These are phyloP conservation scores for Diadumene lineata DNA, from an alignment of 92 coral and sea anemone species.

Conservation along the genomic window DNA sequence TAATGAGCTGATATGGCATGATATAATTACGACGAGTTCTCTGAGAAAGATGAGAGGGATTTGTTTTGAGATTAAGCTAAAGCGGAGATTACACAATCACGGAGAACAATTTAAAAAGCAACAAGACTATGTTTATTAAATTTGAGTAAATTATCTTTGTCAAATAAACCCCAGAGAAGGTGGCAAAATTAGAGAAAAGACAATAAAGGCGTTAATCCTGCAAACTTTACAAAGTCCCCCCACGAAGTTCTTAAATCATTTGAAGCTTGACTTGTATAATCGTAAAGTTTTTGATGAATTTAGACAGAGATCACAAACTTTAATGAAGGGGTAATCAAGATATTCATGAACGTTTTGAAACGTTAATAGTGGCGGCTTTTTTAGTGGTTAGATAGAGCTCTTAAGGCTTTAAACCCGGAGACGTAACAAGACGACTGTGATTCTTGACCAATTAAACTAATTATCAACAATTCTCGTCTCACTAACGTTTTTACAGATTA, in stretches of 20 bases:
- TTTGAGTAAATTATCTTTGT: slow-evolving; percentile 48
- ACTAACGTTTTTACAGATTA: slow-evolving; percentile 54
- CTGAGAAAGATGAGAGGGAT: slow-evolving; percentile 16
- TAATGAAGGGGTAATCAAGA: slow-evolving; percentile 35
- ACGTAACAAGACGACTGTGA: slow-evolving; percentile 53
- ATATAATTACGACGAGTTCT: slow-evolving; percentile 19
- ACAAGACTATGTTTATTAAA: slow-evolving; percentile 58
- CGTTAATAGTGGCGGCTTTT: slow-evolving; percentile 8
- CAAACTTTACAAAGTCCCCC: slow-evolving; percentile 71
- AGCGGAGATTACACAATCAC: slow-evolving; percentile 51
- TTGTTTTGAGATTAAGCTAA: slow-evolving; percentile 37
- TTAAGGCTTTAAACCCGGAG: slow-evolving; percentile 50
- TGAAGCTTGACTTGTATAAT: slow-evolving; percentile 49
- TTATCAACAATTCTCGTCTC: slow-evolving; percentile 48
- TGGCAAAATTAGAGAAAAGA: slow-evolving; percentile 62
- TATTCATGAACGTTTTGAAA: slow-evolving; percentile 40
- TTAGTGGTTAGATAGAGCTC: slow-evolving; percentile 16
- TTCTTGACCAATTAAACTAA: slow-evolving; percentile 68
- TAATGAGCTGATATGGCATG: neutral
- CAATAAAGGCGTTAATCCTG: slow-evolving; percentile 64
- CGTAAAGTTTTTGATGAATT: slow-evolving; percentile 35
- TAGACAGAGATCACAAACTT: slow-evolving; percentile 43
- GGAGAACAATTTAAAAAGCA: slow-evolving; percentile 47
- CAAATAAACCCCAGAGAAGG: slow-evolving; percentile 88
- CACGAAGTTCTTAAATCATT: slow-evolving; percentile 62